Evolutionary conservation across 2,888 invertebrate genomes (phyloP), one percentile per base, ranked within the genome.

Genomic region (Drosophila algonquin): DNA sequence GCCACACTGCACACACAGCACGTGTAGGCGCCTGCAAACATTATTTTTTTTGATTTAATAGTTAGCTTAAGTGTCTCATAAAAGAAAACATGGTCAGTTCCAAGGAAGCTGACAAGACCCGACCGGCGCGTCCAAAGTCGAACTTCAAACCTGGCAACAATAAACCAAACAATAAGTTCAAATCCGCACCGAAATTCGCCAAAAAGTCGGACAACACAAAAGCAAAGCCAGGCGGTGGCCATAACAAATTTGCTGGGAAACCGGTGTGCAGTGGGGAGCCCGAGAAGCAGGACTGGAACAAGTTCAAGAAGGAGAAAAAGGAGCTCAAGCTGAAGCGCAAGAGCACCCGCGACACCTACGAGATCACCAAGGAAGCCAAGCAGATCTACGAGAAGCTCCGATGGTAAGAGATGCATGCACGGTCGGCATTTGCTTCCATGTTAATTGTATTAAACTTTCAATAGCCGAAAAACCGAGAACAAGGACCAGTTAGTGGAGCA

Each of bases 301-400:
- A 95, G 89, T 94, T 95, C 90, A 97, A 96, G 85, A 94, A 95
- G 83, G 94, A 96, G 70, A 96, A 95, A 87, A 96, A 96, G 82
- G 94, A 95, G 74, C 91, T 96, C 1, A 94, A 94, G 73, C 85
- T 94, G 21, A 93, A 94, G 55, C 94, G 96, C 56, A 95, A 94
- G 89, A 94, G 95, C 30, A 92, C 91, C 16, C 92, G 93, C 24
- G 90, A 92, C 40, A 90, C 93, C 1, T 94, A 94, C 75, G 93
- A 94, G 69, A 88, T 94, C 5, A 92, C 94, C 1, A 86, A 93
- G 0, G 92, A 93, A 88, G 94, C 94, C 0, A 95, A 95, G 81
- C 90, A 93, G 76, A 92, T 95, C 50, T 94, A 94, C 60, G 95
- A 95, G 82, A 93, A 94, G 75, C 75, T 92, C 1, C 92, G 91